Percentiles rank a stretch among this genome's conserved stretches.
These are phyloP conservation scores for Sebastes baramenuke DNA, from an alignment of 2,797 vertebrate species.

Conservation along the genomic window DNA sequence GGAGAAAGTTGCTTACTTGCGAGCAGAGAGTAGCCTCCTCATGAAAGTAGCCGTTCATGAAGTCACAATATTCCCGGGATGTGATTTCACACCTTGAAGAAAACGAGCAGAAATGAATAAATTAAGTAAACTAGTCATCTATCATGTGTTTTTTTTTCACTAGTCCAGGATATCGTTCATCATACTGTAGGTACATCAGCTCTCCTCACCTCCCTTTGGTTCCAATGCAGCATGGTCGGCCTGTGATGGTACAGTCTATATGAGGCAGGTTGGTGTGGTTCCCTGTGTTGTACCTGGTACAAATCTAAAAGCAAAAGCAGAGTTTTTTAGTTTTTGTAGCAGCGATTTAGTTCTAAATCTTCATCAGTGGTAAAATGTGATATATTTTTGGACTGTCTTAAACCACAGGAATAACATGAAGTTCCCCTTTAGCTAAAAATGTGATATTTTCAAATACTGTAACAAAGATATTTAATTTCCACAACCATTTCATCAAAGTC, in stretches of 20 bases:
- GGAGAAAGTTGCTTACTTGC: slow-evolving; percentile 83
- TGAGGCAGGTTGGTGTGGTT: slow-evolving; percentile 97
- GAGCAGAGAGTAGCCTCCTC: slow-evolving; percentile 98
- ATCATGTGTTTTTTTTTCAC: neutral
- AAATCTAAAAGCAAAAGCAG: slow-evolving; percentile 79
- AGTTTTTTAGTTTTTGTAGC: neutral
- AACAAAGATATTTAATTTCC: neutral
- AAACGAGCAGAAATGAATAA: neutral
- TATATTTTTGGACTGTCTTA: no score
- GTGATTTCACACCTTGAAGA: slow-evolving; percentile 95
- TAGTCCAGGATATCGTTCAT: neutral
- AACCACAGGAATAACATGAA: no score
- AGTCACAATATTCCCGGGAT: slow-evolving; percentile 97
- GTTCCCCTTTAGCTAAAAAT: no score
- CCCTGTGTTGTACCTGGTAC: slow-evolving; percentile 91
- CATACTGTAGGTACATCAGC: neutral
- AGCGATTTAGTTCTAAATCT: neutral
- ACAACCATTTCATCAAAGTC: neutral
- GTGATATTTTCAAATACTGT: no score
- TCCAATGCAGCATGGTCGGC: slow-evolving; percentile 95
- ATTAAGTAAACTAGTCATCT: neutral
- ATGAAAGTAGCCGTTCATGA: slow-evolving; percentile 98
- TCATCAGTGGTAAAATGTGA: neutral
- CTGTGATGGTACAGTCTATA: slow-evolving; percentile 93
- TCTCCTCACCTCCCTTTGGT: slow-evolving; percentile 91